Evolutionary conservation across 2,797 vertebrate genomes (phyloP), one percentile per base, ranked within the genome.

Genomic region (Sus cebifrons): DNA sequence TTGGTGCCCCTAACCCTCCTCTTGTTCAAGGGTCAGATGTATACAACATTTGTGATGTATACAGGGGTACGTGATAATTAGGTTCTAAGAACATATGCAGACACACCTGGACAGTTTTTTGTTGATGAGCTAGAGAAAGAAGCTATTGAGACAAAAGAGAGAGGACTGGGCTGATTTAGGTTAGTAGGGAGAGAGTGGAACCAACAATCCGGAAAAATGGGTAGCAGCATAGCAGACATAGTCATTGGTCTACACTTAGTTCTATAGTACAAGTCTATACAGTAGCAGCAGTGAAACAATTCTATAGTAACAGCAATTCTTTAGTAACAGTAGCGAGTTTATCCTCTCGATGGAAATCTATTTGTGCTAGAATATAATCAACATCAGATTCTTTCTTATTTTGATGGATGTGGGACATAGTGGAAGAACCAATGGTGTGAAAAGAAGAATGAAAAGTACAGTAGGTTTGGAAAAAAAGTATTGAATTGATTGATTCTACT

Each of bases 341-440:
- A 40, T 90, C 29, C n/a, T 71, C 27, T 27, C 13, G 11, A 23
- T 27, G 32, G 32, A 56, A 67, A 86, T 73, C 56, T 84, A 54
- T 90, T 79, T 95, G 16, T 2, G 40, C 40, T 78, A 60, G 23
- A 83, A 58, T 58, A 79, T 74, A 95, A 84, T 81, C 25, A 86
- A 54, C 73, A 78, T 82, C 40, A 94, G 23, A 62, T 64, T 95
- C 16, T 29, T 83, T 95, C 58, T 85, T 88, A 65, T 49, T 74
- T 44, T 36, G 6, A 54, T 44, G 25, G 17, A 32, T 81, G 17
- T 79, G 65, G 54, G 36, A 12, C 29, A 71, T 56, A 32, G 23
- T 21, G 5, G 64, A 91, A 75, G 58, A 95, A 68, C 6, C 12
- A 4, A 29, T 54, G 25, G 15, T 10, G 15, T 58, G 16, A 52